Conservation (phyloP, 2,888 invertebrate species). For the Drosophila prolongata region DNA sequence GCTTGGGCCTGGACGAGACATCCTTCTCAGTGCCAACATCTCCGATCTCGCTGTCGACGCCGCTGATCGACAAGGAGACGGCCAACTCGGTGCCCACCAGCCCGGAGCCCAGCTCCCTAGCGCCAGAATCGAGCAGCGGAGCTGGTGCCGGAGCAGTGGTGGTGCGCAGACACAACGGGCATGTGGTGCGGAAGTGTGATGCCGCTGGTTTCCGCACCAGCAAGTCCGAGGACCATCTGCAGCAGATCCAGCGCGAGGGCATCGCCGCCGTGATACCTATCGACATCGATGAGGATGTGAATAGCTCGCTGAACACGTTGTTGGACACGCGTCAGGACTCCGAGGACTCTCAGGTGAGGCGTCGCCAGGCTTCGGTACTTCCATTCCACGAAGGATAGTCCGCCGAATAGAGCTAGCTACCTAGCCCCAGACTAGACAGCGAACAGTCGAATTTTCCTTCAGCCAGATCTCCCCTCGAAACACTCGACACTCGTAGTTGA, state of each 20-base stretch:
- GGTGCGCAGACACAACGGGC: constrained; percentile 85
- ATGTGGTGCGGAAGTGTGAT: constrained; percentile 85
- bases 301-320: constrained; percentile 95
- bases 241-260: constrained; percentile 86
- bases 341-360: constrained; percentile 84
- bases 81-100: constrained; percentile 89
- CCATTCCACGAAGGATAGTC: constrained; percentile 9
- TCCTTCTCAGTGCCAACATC: constrained; percentile 85
- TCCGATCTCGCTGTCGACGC: constrained; percentile 85
- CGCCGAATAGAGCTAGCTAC: constrained; percentile 18
- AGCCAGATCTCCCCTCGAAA: constrained; percentile 32
- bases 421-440: background rate
- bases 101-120: constrained; percentile 85
- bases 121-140: constrained; percentile 84
- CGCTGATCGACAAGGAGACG: constrained; percentile 84
- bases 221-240: constrained; percentile 95
- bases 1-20: constrained; percentile 77
- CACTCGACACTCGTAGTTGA: constrained; percentile 40
- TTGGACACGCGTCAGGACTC: constrained; percentile 90
- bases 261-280: constrained; percentile 93
- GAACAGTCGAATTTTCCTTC: constrained; percentile 32
- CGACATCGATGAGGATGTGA: constrained; percentile 96
- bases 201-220: constrained; percentile 93
- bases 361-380: background rate
- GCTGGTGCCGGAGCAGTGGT: constrained; percentile 73